Evolutionary conservation across 23 tunicate species (phyloP).

Genomic region (Trididemnum miniatum): DNA sequence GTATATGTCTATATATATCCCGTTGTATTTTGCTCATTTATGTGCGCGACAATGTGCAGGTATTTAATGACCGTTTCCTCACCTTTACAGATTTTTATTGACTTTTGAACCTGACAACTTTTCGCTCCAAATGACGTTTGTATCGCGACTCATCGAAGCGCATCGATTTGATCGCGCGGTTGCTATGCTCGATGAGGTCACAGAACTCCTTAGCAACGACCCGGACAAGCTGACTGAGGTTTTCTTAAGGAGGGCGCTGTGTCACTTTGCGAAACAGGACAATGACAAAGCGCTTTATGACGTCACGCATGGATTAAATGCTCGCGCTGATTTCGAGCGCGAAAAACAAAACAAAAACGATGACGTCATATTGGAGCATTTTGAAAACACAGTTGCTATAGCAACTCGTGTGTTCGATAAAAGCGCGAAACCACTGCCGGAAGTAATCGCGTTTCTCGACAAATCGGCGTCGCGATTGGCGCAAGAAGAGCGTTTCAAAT

Average conservation of each 20-base stretch:
- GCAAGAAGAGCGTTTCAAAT: slow-evolving; percentile 38
- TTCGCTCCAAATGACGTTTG: slow-evolving; percentile 77
- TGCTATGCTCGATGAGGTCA: slow-evolving; percentile 52
- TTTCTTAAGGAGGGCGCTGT: slow-evolving; percentile 36
- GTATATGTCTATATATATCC: too few relatives aligned
- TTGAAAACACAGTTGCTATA: slow-evolving; percentile 25
- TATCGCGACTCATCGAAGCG: slow-evolving; percentile 45
- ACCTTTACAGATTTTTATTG: slow-evolving; percentile 51
- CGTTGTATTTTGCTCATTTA: too few relatives aligned
- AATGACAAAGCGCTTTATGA: slow-evolving; percentile 48
- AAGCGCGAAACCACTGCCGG: slow-evolving; percentile 37
- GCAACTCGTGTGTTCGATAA: slow-evolving; percentile 48
- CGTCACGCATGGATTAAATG: slow-evolving; percentile 61
- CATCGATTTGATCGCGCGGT: slow-evolving; percentile 59
- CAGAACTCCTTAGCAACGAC: slow-evolving; percentile 28
- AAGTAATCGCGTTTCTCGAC: slow-evolving; percentile 37
- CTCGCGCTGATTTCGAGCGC: slow-evolving; percentile 16
- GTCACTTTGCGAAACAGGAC: slow-evolving; percentile 52
- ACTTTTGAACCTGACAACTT: slow-evolving; percentile 69
- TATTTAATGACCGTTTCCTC: too few relatives aligned
- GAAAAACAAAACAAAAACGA: slow-evolving; percentile 5
- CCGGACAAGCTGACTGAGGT: slow-evolving; percentile 53
- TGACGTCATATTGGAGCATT: slow-evolving; percentile 33
- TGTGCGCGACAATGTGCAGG: too few relatives aligned
- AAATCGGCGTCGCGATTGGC: slow-evolving; percentile 53